These are phyloP conservation scores for Magallana angulata DNA, from an alignment of 1,140 invertebrate species.

Conservation along the genomic window DNA sequence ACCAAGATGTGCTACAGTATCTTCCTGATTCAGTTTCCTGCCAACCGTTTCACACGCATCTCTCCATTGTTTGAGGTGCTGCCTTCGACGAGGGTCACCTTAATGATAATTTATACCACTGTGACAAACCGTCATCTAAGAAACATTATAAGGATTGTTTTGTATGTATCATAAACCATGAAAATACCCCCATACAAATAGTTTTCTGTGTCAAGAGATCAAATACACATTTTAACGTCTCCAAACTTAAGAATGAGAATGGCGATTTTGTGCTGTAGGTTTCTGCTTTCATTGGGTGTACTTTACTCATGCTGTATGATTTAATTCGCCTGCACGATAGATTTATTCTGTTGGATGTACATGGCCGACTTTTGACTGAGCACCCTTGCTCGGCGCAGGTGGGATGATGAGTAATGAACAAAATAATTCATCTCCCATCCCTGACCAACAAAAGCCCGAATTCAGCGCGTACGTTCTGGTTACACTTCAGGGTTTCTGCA, in stretches of 20 bases:
- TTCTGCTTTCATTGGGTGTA: conserved; percentile 10
- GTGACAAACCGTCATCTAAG: background rate
- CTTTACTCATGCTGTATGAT: conserved; percentile 24
- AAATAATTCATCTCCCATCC: background rate
- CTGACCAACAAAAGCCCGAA: background rate
- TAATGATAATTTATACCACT: conserved; percentile 25
- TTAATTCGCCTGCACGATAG: conserved; percentile 32
- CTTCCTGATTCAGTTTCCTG: conserved; percentile 11
- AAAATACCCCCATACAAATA: conserved; percentile 19
- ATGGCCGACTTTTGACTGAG: conserved; percentile 26
- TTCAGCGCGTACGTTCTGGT: background rate
- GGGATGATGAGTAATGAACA: conserved; percentile 37
- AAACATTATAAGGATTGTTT: background rate
- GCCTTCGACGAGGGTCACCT: conserved; percentile 18
- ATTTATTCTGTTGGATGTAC: conserved; percentile 6
- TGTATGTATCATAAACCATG: conserved; percentile 4
- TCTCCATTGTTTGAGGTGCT: conserved; percentile 14
- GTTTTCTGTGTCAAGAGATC: conserved; percentile 16
- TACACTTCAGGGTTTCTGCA: conserved; percentile 1
- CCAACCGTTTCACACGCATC: conserved; percentile 15
- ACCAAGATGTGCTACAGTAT: conserved; percentile 12
- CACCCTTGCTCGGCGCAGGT: background rate
- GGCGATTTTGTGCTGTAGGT: background rate
- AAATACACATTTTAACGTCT: background rate
- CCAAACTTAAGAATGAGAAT: background rate